Evolutionary conservation across 2,113 vertebrate genomes (phyloP), one percentile per base, ranked within the genome.

Genomic region (Coracopsis vasa): DNA sequence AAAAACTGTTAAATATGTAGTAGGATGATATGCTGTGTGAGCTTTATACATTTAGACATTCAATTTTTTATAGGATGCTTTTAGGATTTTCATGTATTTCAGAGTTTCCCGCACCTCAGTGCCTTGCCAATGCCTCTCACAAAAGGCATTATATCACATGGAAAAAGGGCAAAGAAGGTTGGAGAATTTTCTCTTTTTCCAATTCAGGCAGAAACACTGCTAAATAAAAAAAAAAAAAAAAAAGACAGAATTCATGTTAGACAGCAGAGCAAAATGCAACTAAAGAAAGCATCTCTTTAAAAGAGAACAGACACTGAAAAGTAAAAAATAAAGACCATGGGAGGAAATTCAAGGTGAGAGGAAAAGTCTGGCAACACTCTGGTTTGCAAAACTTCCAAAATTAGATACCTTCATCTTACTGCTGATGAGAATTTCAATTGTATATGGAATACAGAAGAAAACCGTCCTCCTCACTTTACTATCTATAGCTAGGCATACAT

Each of bases 61-160:
- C 71, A 71, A 74, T 86, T 92, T 97, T 94, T 65, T 51, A 77
- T 81, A 90, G 42, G 27, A 56, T 56, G 78, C 64, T 88, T 94
- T 96, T 33, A 85, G 89, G 81, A 84, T 96, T 96, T 92, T 84
- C 75, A 92, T 94, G 84, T 94, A 92, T 92, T 97, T 97, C 93
- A 91, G 80, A 95, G 93, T 80, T 96, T 93, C 91, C 77, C 91
- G 90, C 80, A 88, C 54, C 41, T 80, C 41, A 39, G 64, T 60
- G 96, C 74, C 85, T 61, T 86, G 47, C 64, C 82, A 82, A 58
- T 60, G 61, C 62, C 56, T 86, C 73, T 91, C 86, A 84, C 72
- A 94, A 92, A 95, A 94, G 42, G 54, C 72, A 94, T 62, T 70
- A 66, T 70, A 83, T 75, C 67, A 72, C 86, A 91, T 15, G 60